phyloP scores from a whole-genome alignment of 2,113 vertebrate genomes.

The Percopsis transmontana region DNA sequence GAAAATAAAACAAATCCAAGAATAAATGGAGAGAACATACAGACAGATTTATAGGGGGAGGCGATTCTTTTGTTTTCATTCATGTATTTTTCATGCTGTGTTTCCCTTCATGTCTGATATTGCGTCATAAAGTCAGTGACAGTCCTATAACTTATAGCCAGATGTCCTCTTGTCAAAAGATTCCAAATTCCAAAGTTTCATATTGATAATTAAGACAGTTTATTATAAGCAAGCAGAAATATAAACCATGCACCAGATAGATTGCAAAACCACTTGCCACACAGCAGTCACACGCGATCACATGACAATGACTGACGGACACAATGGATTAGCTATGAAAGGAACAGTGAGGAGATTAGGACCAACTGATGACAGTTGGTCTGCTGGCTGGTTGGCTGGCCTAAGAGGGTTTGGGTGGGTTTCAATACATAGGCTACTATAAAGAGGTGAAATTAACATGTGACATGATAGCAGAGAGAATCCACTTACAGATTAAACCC shows the following conservation, averaged over 20 bases:
- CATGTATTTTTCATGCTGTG: too few relatives aligned
- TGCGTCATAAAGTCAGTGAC: too few relatives aligned
- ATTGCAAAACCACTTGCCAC: conserved; percentile 44
- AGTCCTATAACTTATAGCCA: too few relatives aligned
- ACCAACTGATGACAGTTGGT: conserved; percentile 66
- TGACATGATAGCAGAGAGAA: conserved; percentile 74
- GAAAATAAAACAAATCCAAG: too few relatives aligned
- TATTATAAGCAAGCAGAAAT: not conserved
- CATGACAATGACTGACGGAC: conserved; percentile 74
- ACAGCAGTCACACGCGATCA: conserved; percentile 68
- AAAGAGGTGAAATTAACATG: conserved; percentile 75
- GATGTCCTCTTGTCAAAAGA: too few relatives aligned
- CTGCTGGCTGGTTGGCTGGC: conserved; percentile 42
- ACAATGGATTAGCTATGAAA: conserved; percentile 71
- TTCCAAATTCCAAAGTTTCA: too few relatives aligned
- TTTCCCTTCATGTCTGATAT: too few relatives aligned
- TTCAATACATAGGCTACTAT: conserved; percentile 68
- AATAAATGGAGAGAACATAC: too few relatives aligned
- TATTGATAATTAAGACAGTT: too few relatives aligned
- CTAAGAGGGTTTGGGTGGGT: conserved; percentile 58
- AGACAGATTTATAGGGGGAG: too few relatives aligned
- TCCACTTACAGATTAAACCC: conserved; percentile 76
- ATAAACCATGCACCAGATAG: conserved; percentile 28
- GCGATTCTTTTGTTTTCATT: too few relatives aligned
- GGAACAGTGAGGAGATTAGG: conserved; percentile 63